phyloP scores from a whole-genome alignment of 2,113 vertebrate genomes.

The Pituophis catenifer region DNA sequence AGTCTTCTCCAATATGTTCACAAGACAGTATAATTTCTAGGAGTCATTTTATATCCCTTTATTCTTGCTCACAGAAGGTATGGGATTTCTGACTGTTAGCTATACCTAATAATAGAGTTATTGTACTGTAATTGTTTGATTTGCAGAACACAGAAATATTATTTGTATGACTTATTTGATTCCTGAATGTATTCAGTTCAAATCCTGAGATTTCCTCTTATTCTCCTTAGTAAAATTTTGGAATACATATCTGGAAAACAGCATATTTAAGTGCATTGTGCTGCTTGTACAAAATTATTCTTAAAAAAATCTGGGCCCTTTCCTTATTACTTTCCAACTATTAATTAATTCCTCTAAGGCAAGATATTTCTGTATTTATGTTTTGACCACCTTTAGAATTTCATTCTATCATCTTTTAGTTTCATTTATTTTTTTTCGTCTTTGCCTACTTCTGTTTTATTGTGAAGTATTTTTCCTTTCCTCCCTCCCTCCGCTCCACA shows the following conservation, averaged over 20 bases:
- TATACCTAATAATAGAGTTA: background rate
- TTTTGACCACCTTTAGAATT: background rate
- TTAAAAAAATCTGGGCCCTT: background rate
- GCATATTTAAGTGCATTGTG: background rate
- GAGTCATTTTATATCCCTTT: background rate
- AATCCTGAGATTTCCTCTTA: conserved; percentile 2
- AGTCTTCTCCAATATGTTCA: background rate
- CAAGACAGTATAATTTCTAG: background rate
- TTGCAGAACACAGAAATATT: background rate
- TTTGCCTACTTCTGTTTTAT: background rate
- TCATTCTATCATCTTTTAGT: background rate
- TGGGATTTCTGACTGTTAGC: background rate
- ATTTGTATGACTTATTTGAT: background rate
- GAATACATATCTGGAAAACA: conserved; percentile 35
- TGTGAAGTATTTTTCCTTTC: background rate
- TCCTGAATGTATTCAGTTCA: background rate
- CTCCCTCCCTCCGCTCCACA: background rate
- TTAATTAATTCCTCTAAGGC: background rate
- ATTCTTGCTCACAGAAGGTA: background rate
- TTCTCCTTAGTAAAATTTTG: background rate
- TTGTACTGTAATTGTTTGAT: background rate
- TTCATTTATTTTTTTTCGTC: background rate
- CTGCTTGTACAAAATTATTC: background rate
- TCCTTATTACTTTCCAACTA: conserved; percentile 4
- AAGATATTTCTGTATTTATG: background rate